Evolutionary conservation across 1,140 invertebrate genomes (phyloP), one percentile per base, ranked within the genome.

Genomic region (Copidosoma floridanum): DNA sequence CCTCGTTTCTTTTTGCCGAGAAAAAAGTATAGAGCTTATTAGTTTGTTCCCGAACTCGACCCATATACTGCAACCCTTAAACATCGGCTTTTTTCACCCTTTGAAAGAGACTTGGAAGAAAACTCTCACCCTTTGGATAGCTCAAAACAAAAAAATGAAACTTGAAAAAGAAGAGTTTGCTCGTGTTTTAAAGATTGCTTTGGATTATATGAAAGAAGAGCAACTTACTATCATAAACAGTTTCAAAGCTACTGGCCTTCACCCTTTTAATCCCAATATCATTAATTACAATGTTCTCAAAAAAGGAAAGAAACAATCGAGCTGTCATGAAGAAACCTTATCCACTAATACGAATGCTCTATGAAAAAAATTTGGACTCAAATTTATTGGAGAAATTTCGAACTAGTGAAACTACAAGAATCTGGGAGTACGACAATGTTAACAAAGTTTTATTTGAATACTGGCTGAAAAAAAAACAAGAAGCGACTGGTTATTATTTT

Each of bases 11-110:
- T 67, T 73, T 61, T 74, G 71, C 52, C 57, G 43, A 14, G 62
- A 64, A 11, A 69, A 74, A 27, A 41, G 54, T 6, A 75, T 77
- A 26, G 50, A 65, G 27, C 46, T 73, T 14, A 41, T 72, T 21
- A 60, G 57, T 10, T 54, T 79, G 3, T 65, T 66, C 35, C 74
- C 75, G 0, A 78, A 79, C 65, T 68, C 71, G 4, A 78, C 73
- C 0, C 72, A 76, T 50, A 67, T 79, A 8, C 40, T 72, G 1
- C 72, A 79, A 61, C 76, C 77, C 18, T 37, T 71, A 3, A 76
- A 80, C 66, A 71, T 78, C 2, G 53, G 64, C 1, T 68, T 74
- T 47, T 76, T 79, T 47, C 50, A 59, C 12, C 68, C 71, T 18
- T 52, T 76, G 12, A 78, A 78, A 68, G 40, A 16, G 8, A 12